Percentiles rank a stretch among this genome's conserved stretches.
These are phyloP conservation scores for Maconellicoccus hirsutus DNA, from an alignment of 1,140 invertebrate genomes.

Conservation along the genomic window DNA sequence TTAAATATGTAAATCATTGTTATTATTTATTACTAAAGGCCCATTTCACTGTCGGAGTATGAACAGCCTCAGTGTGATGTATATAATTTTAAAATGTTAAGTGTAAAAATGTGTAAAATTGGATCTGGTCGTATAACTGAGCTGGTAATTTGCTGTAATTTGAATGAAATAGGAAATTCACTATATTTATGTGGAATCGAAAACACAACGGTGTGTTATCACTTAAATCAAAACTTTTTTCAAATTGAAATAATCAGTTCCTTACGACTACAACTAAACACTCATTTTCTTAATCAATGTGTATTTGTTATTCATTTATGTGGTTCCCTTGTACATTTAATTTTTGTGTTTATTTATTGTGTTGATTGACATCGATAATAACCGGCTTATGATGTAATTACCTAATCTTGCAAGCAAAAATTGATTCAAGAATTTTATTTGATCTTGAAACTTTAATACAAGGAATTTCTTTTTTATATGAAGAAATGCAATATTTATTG, in stretches of 20 bases:
- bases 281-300: neutral
- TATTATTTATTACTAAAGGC: slow-evolving; percentile 17
- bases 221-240: neutral
- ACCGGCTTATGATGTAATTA: neutral
- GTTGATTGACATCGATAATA: neutral
- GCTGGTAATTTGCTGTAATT: slow-evolving; percentile 1
- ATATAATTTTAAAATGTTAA: slow-evolving; percentile 20
- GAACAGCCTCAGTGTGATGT: slow-evolving; percentile 19
- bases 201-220: neutral
- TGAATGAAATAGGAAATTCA: too few species aligned
- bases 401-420: neutral
- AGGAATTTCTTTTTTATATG: too few species aligned
- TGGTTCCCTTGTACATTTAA: neutral
- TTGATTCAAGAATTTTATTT: neutral
- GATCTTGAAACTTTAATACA: too few species aligned
- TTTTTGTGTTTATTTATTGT: neutral
- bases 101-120: slow-evolving; percentile 1
- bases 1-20: slow-evolving; percentile 10
- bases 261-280: neutral
- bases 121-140: slow-evolving; percentile 20
- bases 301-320: neutral
- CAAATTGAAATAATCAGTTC: neutral
- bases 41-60: slow-evolving; percentile 18
- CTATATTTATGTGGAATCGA: too few species aligned
- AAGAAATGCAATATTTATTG: too few species aligned